Evolutionary conservation across 2,797 vertebrate genomes (phyloP).

Genomic region (Poeciliopsis infans): DNA sequence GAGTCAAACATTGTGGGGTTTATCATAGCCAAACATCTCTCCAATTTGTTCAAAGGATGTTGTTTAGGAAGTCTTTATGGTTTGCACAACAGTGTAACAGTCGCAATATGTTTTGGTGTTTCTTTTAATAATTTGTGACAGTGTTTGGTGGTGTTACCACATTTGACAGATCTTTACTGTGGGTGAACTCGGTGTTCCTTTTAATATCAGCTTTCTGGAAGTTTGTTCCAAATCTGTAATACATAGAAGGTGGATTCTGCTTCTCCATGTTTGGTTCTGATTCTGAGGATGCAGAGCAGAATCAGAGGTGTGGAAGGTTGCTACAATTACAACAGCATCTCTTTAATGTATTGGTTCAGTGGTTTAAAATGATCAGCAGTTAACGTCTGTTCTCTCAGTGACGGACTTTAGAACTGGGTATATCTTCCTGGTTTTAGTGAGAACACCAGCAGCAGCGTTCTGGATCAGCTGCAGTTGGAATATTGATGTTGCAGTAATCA

Average conservation of each 20-base stretch:
- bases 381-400: neutral
- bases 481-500: too few relatives aligned
- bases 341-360: neutral
- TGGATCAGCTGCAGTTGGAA: too few relatives aligned
- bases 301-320: too few relatives aligned
- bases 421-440: too few relatives aligned
- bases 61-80: neutral
- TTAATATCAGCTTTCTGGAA: neutral
- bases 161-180: neutral
- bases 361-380: neutral
- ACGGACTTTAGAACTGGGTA: too few relatives aligned
- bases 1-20: neutral
- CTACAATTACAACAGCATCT: too few relatives aligned
- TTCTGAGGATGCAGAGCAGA: too few relatives aligned
- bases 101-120: neutral
- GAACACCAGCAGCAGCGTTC: too few relatives aligned
- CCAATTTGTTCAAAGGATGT: neutral
- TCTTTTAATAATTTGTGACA: neutral
- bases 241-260: too few relatives aligned
- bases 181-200: neutral
- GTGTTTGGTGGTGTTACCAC: neutral
- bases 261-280: too few relatives aligned
- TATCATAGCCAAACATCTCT: neutral
- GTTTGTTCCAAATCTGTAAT: too few relatives aligned
- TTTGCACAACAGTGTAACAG: neutral